phyloP scores from a whole-genome alignment of 2,888 invertebrate species.

The Leucoma salicis region DNA sequence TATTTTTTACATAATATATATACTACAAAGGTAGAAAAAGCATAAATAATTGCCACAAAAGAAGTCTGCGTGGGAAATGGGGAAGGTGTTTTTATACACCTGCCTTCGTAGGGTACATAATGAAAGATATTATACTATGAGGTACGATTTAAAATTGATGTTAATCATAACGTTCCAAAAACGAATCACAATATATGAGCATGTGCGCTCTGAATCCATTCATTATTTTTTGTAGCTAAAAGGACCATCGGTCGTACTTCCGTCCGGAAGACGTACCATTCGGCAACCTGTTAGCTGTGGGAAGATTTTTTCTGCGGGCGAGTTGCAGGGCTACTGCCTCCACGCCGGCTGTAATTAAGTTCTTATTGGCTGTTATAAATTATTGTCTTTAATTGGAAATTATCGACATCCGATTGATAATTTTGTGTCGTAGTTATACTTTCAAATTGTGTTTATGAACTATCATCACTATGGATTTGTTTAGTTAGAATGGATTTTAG shows the following conservation, averaged over 20 bases:
- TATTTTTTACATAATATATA: too few relatives aligned
- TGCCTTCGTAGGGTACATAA: conserved; percentile 38
- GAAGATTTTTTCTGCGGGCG: conserved; percentile 61
- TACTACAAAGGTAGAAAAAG: conserved; percentile 42
- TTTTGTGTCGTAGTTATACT: conserved; percentile 28
- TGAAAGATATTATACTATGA: conserved; percentile 56
- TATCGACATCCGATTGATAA: conserved; percentile 32
- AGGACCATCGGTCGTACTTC: conserved; percentile 76
- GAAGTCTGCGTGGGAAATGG: conserved; percentile 60
- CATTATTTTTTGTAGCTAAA: conserved; percentile 52
- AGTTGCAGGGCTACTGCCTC: conserved; percentile 49
- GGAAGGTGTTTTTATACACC: conserved; percentile 65
- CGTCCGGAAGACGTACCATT: conserved; percentile 75
- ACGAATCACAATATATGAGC: conserved; percentile 56
- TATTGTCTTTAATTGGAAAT: conserved; percentile 32
- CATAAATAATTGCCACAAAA: conserved; percentile 45
- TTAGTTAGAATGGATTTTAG: too few relatives aligned
- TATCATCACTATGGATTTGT: too few relatives aligned
- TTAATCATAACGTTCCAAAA: conserved; percentile 53
- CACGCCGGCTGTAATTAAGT: conserved; percentile 44
- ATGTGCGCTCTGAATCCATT: conserved; percentile 66
- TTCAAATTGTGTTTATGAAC: too few relatives aligned
- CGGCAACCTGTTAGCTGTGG: conserved; percentile 76
- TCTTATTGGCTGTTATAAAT: conserved; percentile 38
- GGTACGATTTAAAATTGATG: conserved; percentile 55